Conservation (phyloP, 2,888 invertebrate genomes). For the Eudasyphora cyanicolor region DNA sequence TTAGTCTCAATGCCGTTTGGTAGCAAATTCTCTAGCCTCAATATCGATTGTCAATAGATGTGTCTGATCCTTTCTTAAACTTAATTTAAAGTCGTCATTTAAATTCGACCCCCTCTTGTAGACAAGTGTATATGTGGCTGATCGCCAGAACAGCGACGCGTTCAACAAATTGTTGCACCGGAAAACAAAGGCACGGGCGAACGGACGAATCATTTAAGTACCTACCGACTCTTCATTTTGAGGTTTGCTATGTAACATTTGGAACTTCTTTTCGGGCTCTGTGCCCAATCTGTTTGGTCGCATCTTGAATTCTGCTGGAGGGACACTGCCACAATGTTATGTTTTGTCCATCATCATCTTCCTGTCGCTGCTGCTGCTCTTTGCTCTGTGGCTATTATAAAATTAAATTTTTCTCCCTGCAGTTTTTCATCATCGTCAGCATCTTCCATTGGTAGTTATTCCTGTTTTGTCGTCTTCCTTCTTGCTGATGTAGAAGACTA, state of each 20-base stretch:
- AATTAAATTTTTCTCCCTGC: conserved; percentile 14
- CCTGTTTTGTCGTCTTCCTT: not conserved
- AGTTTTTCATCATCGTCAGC: conserved; percentile 14
- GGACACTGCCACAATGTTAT: not conserved
- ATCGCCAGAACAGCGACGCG: too few species aligned
- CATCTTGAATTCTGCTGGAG: conserved; percentile 15
- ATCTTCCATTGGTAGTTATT: not conserved
- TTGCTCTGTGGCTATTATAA: not conserved
- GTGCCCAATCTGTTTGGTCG: not conserved
- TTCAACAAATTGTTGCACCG: not conserved
- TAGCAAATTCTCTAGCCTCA: too few species aligned
- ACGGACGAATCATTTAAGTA: not conserved
- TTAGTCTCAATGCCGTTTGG: too few species aligned
- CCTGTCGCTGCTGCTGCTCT: not conserved
- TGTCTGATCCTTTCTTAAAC: too few species aligned
- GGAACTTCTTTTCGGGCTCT: conserved; percentile 2
- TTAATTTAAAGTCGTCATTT: too few species aligned
- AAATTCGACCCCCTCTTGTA: too few species aligned
- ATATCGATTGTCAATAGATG: too few species aligned
- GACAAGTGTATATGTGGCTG: too few species aligned
- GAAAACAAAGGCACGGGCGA: not conserved
- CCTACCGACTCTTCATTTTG: not conserved
- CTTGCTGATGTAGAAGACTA: not conserved
- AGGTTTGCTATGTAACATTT: not conserved
- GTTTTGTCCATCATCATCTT: not conserved